These are phyloP conservation scores for Notechis scutatus DNA, from an alignment of 2,113 vertebrate genomes.

Conservation along the genomic window DNA sequence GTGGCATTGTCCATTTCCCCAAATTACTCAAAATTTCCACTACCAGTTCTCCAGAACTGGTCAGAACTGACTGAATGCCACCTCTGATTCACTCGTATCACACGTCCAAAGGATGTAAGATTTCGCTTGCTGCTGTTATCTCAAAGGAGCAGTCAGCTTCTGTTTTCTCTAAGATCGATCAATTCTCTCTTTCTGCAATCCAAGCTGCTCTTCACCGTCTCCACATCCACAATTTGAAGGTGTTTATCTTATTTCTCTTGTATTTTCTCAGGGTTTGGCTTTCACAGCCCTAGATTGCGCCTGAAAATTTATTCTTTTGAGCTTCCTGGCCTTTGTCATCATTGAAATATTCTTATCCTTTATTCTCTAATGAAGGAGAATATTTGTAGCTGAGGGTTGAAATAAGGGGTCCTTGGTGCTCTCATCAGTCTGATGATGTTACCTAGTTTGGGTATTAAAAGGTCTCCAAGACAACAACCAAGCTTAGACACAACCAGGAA, in stretches of 20 bases:
- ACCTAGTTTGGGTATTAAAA: background rate
- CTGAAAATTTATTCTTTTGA: background rate
- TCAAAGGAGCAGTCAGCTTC: background rate
- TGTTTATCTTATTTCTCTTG: background rate
- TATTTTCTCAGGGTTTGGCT: background rate
- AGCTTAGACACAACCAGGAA: background rate
- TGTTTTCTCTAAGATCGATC: background rate
- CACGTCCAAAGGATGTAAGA: background rate
- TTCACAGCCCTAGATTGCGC: background rate
- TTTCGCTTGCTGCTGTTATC: background rate
- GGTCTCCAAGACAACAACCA: background rate
- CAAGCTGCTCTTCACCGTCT: background rate
- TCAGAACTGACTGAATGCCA: no score
- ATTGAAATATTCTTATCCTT: background rate
- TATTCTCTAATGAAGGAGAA: background rate
- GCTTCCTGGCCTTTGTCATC: background rate
- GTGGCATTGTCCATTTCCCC: no score
- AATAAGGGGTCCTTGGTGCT: background rate
- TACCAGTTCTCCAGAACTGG: no score
- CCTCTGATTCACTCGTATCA: background rate
- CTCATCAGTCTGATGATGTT: background rate
- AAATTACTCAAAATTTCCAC: no score
- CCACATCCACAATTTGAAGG: background rate
- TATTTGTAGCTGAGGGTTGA: background rate
- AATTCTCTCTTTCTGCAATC: background rate